Evolutionary conservation across 2,113 vertebrate genomes (phyloP), one percentile per base, ranked within the genome.

Genomic region (Labrus mixtus): DNA sequence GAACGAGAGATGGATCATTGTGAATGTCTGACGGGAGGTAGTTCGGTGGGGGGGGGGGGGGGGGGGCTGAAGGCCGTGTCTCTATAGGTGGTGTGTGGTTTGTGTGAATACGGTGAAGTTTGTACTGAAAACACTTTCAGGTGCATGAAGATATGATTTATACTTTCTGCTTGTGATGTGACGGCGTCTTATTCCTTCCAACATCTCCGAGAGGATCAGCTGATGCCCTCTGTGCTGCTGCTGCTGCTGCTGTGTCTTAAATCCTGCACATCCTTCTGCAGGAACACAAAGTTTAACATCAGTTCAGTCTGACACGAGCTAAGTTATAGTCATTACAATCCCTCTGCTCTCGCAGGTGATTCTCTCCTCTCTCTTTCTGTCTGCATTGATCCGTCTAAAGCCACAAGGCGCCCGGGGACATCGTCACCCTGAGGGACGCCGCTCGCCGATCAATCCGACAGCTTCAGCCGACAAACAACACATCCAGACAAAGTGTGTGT

Each of bases 391-490:
- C 65, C 23, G 64, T 84, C 70, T 68, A 12, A 58, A 82, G 48
- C 46, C 8, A 9, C 43, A 66, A 76, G 73, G 86, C 75, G 75
- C 71, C 59, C 54, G 0, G 75, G 68, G 58, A 55, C 65, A 62
- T 76, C 12, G 11, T 79, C 81, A 69, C 79, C 48, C 68, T 56
- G 55, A 75, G 65, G 71, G 64, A 80, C 17, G 33, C 82, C 78
- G 75, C 73, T 86, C 78, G 82, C 78, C 75, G 71, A 93, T 91
- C 85, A 89, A 81, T 90, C 54, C 79, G 76, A 78, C 80, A 85
- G 81, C 73, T 84, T 87, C 73, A 76, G 58, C 69, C 58, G 67
- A 64, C 63, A 86, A 89, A 76, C 25, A 61, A 73, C 68, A 83
- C 45, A 73, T 69, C 7, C 23, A 64, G 61, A 76, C 56, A 79